Percentiles rank a stretch among this genome's conserved stretches.
These are phyloP conservation scores for Trididemnum nubilum DNA, from an alignment of 23 tunicate genomes.

Conservation along the genomic window DNA sequence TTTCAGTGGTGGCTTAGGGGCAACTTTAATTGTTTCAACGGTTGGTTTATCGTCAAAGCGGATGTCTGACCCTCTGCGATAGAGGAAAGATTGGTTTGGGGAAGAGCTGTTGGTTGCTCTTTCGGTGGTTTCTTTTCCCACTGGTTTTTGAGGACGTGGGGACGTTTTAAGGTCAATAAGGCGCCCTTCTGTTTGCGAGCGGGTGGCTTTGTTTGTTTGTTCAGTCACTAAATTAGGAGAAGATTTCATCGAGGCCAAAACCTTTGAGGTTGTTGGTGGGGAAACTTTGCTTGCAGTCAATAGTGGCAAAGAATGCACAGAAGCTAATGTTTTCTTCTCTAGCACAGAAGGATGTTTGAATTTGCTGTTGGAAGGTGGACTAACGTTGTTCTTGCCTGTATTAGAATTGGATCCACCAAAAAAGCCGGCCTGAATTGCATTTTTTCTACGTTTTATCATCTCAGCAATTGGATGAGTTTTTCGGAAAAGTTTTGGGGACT, in stretches of 20 bases:
- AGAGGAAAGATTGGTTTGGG: slow-evolving; percentile 8
- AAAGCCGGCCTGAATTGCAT: neutral
- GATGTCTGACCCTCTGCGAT: neutral
- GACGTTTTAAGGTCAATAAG: neutral
- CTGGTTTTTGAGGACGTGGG: neutral
- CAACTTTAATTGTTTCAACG: neutral
- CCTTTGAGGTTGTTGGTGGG: neutral
- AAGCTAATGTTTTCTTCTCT: neutral
- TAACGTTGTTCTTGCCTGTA: neutral
- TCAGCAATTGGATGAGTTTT: slow-evolving; percentile 28
- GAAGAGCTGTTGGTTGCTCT: neutral
- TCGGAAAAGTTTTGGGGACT: neutral
- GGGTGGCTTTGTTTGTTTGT: neutral
- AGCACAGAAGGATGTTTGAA: neutral
- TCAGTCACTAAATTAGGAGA: neutral
- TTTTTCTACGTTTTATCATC: neutral
- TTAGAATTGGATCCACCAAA: neutral
- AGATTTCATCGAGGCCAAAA: neutral
- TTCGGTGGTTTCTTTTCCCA: neutral
- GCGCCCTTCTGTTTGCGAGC: neutral
- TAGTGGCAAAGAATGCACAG: neutral
- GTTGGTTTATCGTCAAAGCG: neutral
- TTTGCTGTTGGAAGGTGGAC: no score
- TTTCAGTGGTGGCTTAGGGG: neutral
- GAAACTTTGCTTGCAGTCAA: neutral